Base-by-base conservation (phyloP, 2,888 invertebrate genomes). In the Biston stratarius region DNA sequence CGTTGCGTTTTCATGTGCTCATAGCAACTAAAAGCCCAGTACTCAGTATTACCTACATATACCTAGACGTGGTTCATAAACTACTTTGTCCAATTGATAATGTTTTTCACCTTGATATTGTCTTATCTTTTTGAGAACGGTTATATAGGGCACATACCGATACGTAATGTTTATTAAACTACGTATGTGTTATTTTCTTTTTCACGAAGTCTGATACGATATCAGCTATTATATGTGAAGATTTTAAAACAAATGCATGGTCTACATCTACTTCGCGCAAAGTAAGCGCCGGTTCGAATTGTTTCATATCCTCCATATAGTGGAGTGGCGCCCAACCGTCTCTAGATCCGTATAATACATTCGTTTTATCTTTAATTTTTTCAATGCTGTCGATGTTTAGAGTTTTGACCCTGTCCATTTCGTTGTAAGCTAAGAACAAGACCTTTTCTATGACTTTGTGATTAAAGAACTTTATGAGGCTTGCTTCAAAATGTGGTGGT, bases 241-340 rank as follows among this genome's bases (percentile, higher is more conserved):
- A 90, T 52, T 94, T 94, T 48, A 99, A 84, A 6, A 98, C 97
- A 95, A 98, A 99, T 5, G 97, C 96, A 89, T 99, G 99, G 42
- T 95, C 94, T 77, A 86, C 77, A 64, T 87, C 75, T 5, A 90
- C 88, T 80, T 85, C 72, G 49, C 74, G 80, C 73, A 93, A 78
- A 67, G 77, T 70, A 0, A 93, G 71, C 34, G 81, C 72, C 33
- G 94, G 94, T 70, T 89, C 73, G 44, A 83, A 83, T 66, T 72
- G 72, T 70, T 78, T 83, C 65, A 99, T 87, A 70, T 96, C 95
- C 36, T 96, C 89, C 82, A 95, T 97, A 82, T 96, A 97, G 48
- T 91, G 86, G 0, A 95, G 77, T 0, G 99, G 99, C 59, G 96
- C 96, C 99, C 99, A 99, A 8, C 95, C 95, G 88, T 99, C 99